Percentiles rank a stretch among this genome's conserved stretches.
These are phyloP conservation scores for Cantharis rufa DNA, from an alignment of 2,888 invertebrate genomes.

Conservation along the genomic window DNA sequence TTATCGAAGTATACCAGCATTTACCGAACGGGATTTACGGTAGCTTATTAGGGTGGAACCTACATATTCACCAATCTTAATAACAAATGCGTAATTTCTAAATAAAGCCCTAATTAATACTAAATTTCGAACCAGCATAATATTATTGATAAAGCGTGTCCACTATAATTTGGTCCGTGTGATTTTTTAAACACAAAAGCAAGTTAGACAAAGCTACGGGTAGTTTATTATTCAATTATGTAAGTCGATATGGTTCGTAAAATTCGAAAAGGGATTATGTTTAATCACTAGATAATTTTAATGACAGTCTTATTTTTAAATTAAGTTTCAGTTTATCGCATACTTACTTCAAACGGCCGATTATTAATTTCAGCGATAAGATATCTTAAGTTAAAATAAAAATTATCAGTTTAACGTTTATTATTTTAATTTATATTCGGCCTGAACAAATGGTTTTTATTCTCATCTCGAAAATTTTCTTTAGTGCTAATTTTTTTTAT, in stretches of 20 bases:
- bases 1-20: background rate
- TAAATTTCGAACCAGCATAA: constrained; percentile 8
- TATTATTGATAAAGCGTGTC: constrained; percentile 12
- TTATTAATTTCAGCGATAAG: background rate
- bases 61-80: constrained; percentile 6
- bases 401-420: background rate
- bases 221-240: constrained; percentile 2
- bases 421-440: background rate
- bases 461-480: too few relatives aligned
- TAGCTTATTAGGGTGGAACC: background rate
- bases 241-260: background rate
- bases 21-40: background rate
- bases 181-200: constrained; percentile 1
- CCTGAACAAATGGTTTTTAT: too few relatives aligned
- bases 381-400: background rate
- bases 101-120: background rate
- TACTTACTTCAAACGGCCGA: background rate
- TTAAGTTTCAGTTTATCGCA: background rate
- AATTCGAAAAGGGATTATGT: background rate
- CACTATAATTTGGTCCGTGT: background rate
- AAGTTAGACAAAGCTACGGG: background rate
- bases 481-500: too few relatives aligned
- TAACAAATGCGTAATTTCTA: background rate
- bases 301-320: background rate
- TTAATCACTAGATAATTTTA: background rate